These are phyloP conservation scores for Myiotriccus ornatus DNA, from an alignment of 2,797 vertebrate species.

Conservation along the genomic window DNA sequence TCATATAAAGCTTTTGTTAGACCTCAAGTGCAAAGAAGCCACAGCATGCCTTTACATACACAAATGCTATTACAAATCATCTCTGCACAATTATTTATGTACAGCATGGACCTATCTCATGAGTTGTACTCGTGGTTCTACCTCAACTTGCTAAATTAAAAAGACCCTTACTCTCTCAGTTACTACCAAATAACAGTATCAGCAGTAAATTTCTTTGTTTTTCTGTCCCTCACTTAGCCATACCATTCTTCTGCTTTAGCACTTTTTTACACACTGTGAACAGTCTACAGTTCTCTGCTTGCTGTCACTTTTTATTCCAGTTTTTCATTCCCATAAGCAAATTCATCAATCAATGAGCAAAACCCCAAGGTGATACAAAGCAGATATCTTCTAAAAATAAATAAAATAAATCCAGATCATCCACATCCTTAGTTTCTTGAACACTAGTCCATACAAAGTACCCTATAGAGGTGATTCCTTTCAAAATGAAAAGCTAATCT, in stretches of 20 bases:
- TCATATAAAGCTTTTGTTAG: neutral
- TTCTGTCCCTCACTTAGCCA: neutral
- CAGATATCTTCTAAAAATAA: neutral
- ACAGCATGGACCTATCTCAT: neutral
- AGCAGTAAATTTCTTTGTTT: neutral
- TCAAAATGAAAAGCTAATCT: neutral
- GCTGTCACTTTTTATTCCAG: neutral
- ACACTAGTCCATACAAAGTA: neutral
- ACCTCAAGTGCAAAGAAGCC: neutral
- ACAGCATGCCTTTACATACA: neutral
- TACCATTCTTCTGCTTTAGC: neutral
- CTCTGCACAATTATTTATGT: neutral
- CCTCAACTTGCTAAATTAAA: neutral
- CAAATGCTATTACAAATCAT: neutral
- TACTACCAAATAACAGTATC: neutral
- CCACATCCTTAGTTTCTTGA: neutral
- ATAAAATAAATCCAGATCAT: neutral
- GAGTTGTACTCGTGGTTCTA: neutral
- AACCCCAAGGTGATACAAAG: neutral
- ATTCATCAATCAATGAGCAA: neutral
- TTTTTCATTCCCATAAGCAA: neutral
- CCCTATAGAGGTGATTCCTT: neutral
- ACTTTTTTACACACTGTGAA: neutral
- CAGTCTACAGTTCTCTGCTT: neutral
- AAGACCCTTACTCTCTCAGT: neutral